A percentile compares a stretch with the other conserved stretches of the same genome.
phyloP scores from a whole-genome alignment of 1,140 invertebrate genomes.

The Leptinotarsa undecemlineata region DNA sequence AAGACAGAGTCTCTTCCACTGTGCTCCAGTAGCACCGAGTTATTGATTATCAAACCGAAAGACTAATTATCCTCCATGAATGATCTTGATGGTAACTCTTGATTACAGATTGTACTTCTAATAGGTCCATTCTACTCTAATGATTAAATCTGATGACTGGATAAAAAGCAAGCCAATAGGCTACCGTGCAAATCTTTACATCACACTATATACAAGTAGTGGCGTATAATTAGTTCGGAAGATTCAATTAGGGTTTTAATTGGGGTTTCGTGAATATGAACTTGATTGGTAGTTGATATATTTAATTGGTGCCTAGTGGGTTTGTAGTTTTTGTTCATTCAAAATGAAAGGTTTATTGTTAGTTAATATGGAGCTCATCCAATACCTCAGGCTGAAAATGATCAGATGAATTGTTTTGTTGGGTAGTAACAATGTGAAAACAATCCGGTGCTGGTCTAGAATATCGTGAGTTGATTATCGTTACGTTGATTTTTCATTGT shows the following conservation, averaged over 20 bases:
- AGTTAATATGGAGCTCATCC: not conserved
- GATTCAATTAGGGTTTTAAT: not conserved
- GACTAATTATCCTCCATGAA: constrained; percentile 2
- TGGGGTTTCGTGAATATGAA: not conserved
- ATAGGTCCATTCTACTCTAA: not conserved
- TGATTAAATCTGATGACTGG: not conserved
- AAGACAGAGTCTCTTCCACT: no score
- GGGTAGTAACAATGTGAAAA: no score
- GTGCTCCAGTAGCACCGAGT: not conserved
- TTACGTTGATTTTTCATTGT: no score
- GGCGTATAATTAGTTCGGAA: not conserved
- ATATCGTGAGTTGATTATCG: no score
- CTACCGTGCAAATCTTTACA: constrained; percentile 2
- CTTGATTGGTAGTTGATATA: not conserved
- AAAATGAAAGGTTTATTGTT: not conserved
- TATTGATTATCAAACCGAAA: not conserved
- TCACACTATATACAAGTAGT: not conserved
- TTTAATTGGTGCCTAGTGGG: not conserved
- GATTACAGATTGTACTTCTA: not conserved
- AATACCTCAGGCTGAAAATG: no score
- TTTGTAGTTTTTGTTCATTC: not conserved
- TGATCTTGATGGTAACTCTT: not conserved
- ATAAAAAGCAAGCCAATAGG: not conserved
- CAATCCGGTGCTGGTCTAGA: no score
- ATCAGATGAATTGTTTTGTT: no score